Base-by-base conservation (phyloP, 1,140 invertebrate genomes). In the Sogatella furcifera region DNA sequence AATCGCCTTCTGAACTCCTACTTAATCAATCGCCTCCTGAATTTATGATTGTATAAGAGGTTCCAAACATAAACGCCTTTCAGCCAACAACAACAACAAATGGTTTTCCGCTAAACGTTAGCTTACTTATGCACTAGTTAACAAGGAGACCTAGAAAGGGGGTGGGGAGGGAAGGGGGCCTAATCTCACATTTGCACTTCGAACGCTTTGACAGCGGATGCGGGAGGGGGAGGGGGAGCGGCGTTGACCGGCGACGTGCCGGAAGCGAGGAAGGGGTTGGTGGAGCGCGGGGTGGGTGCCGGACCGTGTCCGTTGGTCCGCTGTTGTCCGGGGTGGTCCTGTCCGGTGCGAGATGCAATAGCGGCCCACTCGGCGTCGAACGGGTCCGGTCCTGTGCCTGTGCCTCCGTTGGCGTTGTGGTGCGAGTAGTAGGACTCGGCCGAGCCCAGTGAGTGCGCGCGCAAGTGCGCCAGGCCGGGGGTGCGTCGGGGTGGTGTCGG, bases 281-380 rank as follows among this genome's bases (percentile, higher is more conserved):
- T 73, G 42, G 63, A 71, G 57, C 65, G 68, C 6, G 6, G 3
- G 34, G 24, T 64, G 22, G 13, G 31, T n/a, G 31, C 6, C 52
- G 15, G 31, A 46, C 55, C 5, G 65, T 61, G 4, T 60, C 41
- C 34, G 62, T 54, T n/a, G 10, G 31, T 11, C 42, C 8, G 14
- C 28, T 68, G 65, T 31, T 31, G 9, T 71, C 69, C 38, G 73
- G 24, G 71, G 77, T 71, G 21, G 10, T 31, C 22, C 41, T 60
- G 59, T 38, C 59, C 59, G 28, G 55, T 60, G 28, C 59, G 34
- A 1, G 59, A 55, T 4, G 59, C 59, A 28, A 60, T 60, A 0
- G 84, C 84, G 1, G 85, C 88, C 90, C 90, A 92, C 68, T 91
- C 90, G 6, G 88, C 88, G 71, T 92, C 88, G 69, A 92, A 92